phyloP scores from a whole-genome alignment of 1,140 invertebrate genomes.

The Stenopsyche tienmushanensis region DNA sequence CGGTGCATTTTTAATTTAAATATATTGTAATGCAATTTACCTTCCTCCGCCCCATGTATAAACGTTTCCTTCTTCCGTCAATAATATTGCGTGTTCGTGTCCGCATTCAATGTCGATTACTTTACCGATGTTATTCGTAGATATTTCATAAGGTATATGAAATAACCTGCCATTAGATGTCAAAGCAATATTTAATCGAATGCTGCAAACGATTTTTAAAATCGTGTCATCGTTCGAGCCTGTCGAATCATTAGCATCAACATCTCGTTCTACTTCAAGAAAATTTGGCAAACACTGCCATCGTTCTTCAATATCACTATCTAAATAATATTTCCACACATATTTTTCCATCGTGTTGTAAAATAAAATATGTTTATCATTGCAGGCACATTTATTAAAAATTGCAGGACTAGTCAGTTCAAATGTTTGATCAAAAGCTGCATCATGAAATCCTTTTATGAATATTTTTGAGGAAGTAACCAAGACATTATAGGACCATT shows the following conservation, averaged over 20 bases:
- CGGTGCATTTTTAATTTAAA: background rate
- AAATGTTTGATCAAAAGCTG: constrained; percentile 1
- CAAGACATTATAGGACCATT: constrained; percentile 34
- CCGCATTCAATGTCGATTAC: constrained; percentile 71
- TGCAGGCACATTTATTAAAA: constrained; percentile 27
- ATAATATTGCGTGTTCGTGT: constrained; percentile 74
- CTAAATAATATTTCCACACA: constrained; percentile 37
- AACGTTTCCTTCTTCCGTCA: constrained; percentile 70
- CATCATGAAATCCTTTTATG: constrained; percentile 31
- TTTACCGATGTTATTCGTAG: constrained; percentile 56
- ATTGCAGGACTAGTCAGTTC: constrained; percentile 11
- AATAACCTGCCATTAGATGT: constrained; percentile 58
- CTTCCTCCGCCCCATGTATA: constrained; percentile 81
- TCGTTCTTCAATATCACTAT: constrained; percentile 27
- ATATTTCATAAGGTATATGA: constrained; percentile 59
- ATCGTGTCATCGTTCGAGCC: constrained; percentile 42
- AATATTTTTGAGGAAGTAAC: constrained; percentile 28
- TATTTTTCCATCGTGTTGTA: constrained; percentile 30
- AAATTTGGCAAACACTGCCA: constrained; percentile 34
- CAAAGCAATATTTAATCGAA: constrained; percentile 53
- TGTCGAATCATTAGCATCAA: background rate
- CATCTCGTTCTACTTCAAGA: constrained; percentile 20
- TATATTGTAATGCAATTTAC: constrained; percentile 53
- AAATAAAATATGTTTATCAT: constrained; percentile 34
- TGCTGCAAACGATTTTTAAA: constrained; percentile 49